These are phyloP conservation scores for Leptoteleia sp. DNA, from an alignment of 1,140 invertebrate genomes.

Conservation along the genomic window DNA sequence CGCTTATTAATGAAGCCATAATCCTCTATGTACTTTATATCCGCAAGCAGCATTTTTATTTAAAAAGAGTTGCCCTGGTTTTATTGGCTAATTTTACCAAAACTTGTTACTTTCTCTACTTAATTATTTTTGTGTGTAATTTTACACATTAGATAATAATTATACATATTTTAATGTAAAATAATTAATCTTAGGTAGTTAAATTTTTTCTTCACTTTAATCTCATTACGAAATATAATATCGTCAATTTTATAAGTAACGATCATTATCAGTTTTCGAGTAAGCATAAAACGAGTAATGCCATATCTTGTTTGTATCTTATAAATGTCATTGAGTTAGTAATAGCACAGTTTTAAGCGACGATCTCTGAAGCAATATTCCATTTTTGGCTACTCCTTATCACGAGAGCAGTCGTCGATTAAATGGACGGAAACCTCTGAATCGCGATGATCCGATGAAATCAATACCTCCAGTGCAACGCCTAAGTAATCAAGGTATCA, in stretches of 20 bases:
- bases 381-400: slow-evolving; percentile 58
- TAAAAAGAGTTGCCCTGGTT: neutral
- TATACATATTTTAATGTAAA: no score
- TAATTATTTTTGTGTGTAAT: no score
- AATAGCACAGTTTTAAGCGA: no score
- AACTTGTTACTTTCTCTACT: neutral
- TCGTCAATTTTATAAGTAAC: no score
- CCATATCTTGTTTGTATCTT: no score
- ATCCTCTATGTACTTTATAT: slow-evolving; percentile 28
- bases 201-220: no score
- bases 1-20: slow-evolving; percentile 55
- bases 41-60: neutral
- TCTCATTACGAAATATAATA: no score
- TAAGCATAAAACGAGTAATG: no score
- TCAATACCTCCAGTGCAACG: slow-evolving; percentile 79
- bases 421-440: slow-evolving; percentile 79
- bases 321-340: no score
- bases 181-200: no score
- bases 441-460: slow-evolving; percentile 79
- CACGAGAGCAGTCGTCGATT: slow-evolving; percentile 72
- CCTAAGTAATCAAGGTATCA: slow-evolving; percentile 81
- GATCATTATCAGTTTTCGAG: no score
- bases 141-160: no score
- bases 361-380: slow-evolving; percentile 10
- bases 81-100: slow-evolving; percentile 5